These are phyloP conservation scores for Clarias laeviceps DNA, from an alignment of 2,797 vertebrate species.

Conservation along the genomic window DNA sequence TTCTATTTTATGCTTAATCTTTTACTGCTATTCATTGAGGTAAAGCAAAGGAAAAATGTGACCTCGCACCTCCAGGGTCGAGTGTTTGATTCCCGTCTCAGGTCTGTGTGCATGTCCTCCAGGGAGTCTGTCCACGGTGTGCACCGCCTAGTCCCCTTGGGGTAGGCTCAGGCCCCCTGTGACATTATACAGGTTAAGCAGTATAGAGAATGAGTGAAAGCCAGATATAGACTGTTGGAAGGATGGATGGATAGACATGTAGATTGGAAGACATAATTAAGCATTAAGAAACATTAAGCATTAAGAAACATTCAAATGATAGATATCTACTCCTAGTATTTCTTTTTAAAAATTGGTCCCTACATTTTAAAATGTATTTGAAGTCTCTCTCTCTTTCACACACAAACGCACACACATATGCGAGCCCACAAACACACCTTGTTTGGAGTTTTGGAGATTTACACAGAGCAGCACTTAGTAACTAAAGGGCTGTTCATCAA, in stretches of 20 bases:
- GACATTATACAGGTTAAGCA: no score
- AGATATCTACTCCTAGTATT: neutral
- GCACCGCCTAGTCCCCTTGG: no score
- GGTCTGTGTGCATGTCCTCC: no score
- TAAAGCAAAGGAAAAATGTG: no score
- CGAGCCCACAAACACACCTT: slow-evolving; percentile 1
- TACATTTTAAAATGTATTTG: slow-evolving; percentile 4
- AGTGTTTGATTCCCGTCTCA: no score
- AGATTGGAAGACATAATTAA: neutral
- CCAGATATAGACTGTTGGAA: neutral
- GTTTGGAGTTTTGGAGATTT: slow-evolving; percentile 36
- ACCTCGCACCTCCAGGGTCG: no score
- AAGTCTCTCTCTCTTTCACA: neutral
- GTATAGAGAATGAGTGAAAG: neutral
- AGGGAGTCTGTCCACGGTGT: no score
- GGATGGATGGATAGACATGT: neutral
- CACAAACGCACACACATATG: neutral
- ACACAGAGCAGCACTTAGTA: slow-evolving; percentile 25
- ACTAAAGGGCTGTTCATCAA: slow-evolving; percentile 43
- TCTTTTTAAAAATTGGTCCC: neutral
- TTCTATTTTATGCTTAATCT: no score
- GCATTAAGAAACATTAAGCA: neutral
- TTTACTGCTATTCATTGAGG: no score
- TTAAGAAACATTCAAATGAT: neutral
- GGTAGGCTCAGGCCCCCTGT: no score